Conservation (phyloP, 2,888 invertebrate genomes). For the Parelbella ahira region DNA sequence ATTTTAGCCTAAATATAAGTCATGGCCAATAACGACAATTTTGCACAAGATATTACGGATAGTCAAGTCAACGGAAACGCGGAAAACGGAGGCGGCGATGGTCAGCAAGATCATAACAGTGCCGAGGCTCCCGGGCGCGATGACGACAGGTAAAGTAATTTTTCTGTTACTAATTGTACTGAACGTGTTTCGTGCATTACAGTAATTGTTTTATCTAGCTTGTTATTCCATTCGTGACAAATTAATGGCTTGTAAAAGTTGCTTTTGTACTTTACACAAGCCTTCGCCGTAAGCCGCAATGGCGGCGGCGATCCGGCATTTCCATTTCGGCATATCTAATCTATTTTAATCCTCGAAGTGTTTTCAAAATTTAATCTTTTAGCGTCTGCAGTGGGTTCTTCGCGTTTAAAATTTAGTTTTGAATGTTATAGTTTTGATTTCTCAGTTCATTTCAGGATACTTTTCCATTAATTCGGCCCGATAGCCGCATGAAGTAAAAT, state of each 20-base stretch:
- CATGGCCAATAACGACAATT: slow-evolving; percentile 89
- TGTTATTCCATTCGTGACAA: slow-evolving; percentile 11
- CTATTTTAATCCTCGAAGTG: slow-evolving; percentile 62
- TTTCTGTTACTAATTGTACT: too few relatives aligned
- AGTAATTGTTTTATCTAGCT: slow-evolving; percentile 6
- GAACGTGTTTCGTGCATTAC: too few relatives aligned
- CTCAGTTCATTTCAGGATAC: slow-evolving; percentile 59
- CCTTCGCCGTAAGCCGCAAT: slow-evolving; percentile 54
- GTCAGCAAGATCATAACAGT: slow-evolving; percentile 85
- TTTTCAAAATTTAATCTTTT: slow-evolving; percentile 70
- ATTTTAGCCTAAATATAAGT: slow-evolving; percentile 79
- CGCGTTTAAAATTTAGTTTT: slow-evolving; percentile 51
- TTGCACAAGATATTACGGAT: slow-evolving; percentile 88
- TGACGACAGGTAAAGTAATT: slow-evolving; percentile 84
- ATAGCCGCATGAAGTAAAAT: slow-evolving; percentile 76
- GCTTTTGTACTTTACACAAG: slow-evolving; percentile 44
- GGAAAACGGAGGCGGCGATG: slow-evolving; percentile 85
- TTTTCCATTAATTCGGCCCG: slow-evolving; percentile 51
- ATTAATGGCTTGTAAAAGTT: slow-evolving; percentile 41
- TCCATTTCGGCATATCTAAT: slow-evolving; percentile 60
- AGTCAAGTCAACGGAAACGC: slow-evolving; percentile 83
- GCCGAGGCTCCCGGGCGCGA: slow-evolving; percentile 89
- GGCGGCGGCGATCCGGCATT: slow-evolving; percentile 74
- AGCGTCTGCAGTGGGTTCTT: slow-evolving; percentile 58
- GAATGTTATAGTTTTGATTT: slow-evolving; percentile 69